phyloP scores from a whole-genome alignment of 2,113 vertebrate genomes.

The Centrocercus urophasianus region DNA sequence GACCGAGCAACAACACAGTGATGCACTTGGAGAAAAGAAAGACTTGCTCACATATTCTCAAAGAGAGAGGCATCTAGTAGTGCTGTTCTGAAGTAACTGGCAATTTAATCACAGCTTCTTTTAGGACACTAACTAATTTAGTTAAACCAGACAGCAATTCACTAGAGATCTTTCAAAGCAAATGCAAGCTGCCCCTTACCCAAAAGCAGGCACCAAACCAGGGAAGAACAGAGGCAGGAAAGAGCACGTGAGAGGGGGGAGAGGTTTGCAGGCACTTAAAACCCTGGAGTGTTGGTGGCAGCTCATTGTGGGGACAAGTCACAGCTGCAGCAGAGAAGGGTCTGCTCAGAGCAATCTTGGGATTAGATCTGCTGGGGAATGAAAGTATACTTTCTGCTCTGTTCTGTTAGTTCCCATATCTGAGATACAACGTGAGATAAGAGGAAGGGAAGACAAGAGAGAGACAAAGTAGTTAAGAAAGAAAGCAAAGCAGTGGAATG shows the following conservation, averaged over 20 bases:
- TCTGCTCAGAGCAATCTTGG: not conserved
- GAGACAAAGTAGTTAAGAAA: not conserved
- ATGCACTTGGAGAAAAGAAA: not conserved
- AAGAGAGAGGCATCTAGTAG: not conserved
- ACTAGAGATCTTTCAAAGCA: conserved; percentile 19
- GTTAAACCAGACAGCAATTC: not conserved
- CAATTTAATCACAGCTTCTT: conserved; percentile 36
- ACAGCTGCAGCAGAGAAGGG: not conserved
- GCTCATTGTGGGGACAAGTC: not conserved
- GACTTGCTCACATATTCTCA: not conserved
- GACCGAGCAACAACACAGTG: not conserved
- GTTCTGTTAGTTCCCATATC: not conserved
- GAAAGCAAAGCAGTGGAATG: not conserved
- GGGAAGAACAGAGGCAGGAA: not conserved
- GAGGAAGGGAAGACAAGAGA: not conserved
- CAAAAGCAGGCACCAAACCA: conserved; percentile 13
- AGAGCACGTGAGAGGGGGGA: not conserved
- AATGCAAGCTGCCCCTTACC: conserved; percentile 29
- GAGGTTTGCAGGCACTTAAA: not conserved
- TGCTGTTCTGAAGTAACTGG: not conserved
- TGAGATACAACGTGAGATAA: conserved; percentile 33
- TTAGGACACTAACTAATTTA: conserved; percentile 30
- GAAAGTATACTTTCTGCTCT: conserved; percentile 6
- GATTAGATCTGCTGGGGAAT: not conserved
- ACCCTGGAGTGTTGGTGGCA: not conserved